Conservation (phyloP, 2,888 invertebrate genomes). For the Ctena decussata region DNA sequence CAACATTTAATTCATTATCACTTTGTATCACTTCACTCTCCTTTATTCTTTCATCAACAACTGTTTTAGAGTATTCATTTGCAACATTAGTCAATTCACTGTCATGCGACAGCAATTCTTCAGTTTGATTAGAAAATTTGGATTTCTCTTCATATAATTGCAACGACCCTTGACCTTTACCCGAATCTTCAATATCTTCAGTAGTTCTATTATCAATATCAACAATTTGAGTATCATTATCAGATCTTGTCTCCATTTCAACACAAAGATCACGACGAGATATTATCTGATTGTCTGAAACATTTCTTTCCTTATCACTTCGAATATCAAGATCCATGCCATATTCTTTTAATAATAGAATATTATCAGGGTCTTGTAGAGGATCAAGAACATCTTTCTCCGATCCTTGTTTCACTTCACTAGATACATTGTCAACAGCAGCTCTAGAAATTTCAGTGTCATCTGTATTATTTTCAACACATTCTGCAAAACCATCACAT, state of each 20-base stretch:
- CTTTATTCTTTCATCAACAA: no score
- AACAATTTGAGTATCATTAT: background rate
- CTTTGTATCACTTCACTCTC: no score
- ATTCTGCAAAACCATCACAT: background rate
- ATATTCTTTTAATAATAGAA: slow-evolving; percentile 11
- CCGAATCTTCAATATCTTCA: background rate
- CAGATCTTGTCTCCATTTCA: background rate
- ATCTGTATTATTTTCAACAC: background rate
- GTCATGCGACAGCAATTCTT: background rate
- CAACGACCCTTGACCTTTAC: slow-evolving; percentile 46
- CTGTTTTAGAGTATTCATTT: background rate
- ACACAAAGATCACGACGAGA: background rate
- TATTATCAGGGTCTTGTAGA: slow-evolving; percentile 8
- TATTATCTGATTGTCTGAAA: background rate
- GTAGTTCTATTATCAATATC: background rate
- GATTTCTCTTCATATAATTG: slow-evolving; percentile 4
- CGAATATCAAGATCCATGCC: background rate
- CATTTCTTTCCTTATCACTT: background rate
- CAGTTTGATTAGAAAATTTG: background rate
- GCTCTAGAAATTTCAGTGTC: background rate
- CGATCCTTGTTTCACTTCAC: background rate
- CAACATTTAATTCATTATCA: background rate
- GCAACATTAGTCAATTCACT: background rate
- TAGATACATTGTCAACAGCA: background rate
- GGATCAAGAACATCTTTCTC: background rate